phyloP scores from a whole-genome alignment of 2,113 vertebrate genomes.

The Hippocampus guttulatus region DNA sequence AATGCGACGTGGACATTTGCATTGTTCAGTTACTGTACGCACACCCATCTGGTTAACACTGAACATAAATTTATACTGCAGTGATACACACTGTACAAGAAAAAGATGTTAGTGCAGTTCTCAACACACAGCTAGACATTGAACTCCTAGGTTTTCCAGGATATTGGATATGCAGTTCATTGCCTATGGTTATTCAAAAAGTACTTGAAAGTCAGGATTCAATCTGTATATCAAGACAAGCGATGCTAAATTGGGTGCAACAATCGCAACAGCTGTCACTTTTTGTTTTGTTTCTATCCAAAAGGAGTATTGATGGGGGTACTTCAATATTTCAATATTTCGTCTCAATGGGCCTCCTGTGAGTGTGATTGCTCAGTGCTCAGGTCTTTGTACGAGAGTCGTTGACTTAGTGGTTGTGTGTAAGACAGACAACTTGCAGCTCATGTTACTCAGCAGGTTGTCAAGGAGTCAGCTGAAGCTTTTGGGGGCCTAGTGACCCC shows the following conservation, averaged over 20 bases:
- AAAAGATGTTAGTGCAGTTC: neutral
- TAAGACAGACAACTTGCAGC: neutral
- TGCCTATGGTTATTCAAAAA: neutral
- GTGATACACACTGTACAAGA: neutral
- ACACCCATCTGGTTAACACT: neutral
- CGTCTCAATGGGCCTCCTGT: neutral
- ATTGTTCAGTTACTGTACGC: no score
- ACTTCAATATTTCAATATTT: neutral
- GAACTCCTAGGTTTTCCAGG: no score
- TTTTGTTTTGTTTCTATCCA: neutral
- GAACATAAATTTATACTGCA: neutral
- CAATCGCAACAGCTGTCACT: neutral
- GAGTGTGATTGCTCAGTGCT: neutral
- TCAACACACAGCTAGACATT: neutral
- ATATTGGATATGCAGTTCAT: no score
- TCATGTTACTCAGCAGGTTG: conserved; percentile 13
- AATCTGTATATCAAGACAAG: neutral
- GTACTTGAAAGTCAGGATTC: neutral
- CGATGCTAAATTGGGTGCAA: neutral
- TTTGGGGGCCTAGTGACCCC: conserved; percentile 3
- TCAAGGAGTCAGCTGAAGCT: conserved; percentile 12
- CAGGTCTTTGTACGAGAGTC: neutral
- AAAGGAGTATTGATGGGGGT: neutral
- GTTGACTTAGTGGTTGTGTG: conserved; percentile 3
- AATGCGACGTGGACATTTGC: neutral